Conservation (phyloP, 2,113 vertebrate genomes). For the Entomyzon cyanotis region DNA sequence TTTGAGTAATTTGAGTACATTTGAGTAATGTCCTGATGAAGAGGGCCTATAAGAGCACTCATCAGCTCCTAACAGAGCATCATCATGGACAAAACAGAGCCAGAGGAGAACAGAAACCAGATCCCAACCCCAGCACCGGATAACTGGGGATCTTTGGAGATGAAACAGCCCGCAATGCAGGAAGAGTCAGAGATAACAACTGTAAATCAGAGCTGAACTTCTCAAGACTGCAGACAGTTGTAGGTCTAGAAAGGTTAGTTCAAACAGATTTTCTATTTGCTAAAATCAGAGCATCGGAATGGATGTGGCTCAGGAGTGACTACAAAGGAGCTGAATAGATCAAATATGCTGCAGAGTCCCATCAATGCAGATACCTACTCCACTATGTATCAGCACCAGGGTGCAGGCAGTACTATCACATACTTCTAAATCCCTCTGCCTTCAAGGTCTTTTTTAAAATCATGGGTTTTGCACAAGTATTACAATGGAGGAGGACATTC, state of each 20-base stretch:
- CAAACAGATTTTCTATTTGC: background rate
- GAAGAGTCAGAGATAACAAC: background rate
- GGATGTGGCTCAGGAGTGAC: background rate
- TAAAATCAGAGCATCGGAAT: background rate
- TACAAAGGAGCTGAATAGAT: background rate
- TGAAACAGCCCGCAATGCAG: background rate
- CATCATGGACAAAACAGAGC: background rate
- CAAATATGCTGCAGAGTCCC: background rate
- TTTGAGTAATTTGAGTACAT: too few species aligned
- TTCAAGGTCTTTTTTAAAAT: background rate
- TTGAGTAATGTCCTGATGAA: background rate
- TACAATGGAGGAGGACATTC: background rate
- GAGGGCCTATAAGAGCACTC: background rate
- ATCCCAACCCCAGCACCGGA: background rate
- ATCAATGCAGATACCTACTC: background rate
- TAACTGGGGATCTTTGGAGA: background rate
- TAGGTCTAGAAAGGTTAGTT: background rate
- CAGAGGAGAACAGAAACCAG: background rate
- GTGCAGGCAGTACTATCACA: fast-evolving
- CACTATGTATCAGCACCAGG: background rate
- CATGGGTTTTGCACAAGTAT: background rate
- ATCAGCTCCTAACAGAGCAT: background rate
- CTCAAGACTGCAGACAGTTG: background rate
- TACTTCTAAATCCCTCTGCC: background rate
- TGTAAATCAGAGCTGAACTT: background rate